phyloP scores from a whole-genome alignment of 1,140 invertebrate genomes.

The Pseudomyrmex pallidus region DNA sequence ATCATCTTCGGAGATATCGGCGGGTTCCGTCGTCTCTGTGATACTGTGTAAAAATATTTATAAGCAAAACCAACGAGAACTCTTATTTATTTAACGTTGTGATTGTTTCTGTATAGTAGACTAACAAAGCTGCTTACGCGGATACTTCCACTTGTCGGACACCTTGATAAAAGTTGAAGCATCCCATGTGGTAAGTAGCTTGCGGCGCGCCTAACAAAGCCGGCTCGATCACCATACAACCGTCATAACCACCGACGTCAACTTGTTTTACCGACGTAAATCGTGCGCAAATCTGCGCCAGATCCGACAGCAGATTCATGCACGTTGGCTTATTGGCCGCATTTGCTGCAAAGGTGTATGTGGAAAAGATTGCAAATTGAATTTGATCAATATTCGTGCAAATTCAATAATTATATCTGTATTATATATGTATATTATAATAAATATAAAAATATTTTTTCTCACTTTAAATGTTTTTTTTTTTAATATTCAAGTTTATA shows the following conservation, averaged over 20 bases:
- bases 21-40: conserved; percentile 71
- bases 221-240: conserved; percentile 85
- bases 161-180: conserved; percentile 85
- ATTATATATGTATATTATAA: too few relatives aligned
- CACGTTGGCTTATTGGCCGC: conserved; percentile 84
- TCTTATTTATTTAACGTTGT: neutral
- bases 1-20: conserved; percentile 76
- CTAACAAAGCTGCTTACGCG: conserved; percentile 74
- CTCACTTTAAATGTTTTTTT: too few relatives aligned
- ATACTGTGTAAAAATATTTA: conserved; percentile 31
- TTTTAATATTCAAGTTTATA: too few relatives aligned
- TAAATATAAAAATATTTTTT: too few relatives aligned
- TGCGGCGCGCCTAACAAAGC: conserved; percentile 84
- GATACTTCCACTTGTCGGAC: conserved; percentile 81
- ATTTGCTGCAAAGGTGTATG: conserved; percentile 69
- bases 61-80: neutral
- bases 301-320: conserved; percentile 85
- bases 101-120: neutral
- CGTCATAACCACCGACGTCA: conserved; percentile 80
- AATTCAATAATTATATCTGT: too few relatives aligned
- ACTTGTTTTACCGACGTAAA: conserved; percentile 81
- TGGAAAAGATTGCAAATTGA: neutral
- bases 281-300: conserved; percentile 86
- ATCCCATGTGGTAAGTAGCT: conserved; percentile 85
- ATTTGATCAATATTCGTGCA: neutral